Evolutionary conservation across 2,888 invertebrate genomes (phyloP), one percentile per base, ranked within the genome.

Genomic region (Rutpela maculata): DNA sequence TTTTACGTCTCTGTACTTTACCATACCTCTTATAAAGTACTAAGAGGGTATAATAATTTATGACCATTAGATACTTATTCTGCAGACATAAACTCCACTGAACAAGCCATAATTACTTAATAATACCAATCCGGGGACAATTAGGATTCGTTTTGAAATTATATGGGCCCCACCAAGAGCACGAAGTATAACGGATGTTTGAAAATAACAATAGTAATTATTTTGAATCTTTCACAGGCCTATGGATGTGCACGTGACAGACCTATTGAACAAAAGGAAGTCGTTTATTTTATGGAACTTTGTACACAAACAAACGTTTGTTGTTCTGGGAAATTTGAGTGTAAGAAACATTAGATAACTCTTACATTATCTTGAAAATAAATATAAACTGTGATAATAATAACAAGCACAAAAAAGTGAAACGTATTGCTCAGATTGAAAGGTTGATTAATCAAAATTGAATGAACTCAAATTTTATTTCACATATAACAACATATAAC

Each of bases 31-130:
- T 70, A 26, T 15, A 18, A 43, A 65, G 60, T 43, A 60, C 22
- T 70, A 17, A 43, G 38, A 60, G 70, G 70, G 19, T 70, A 56
- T 43, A 60, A 60, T 70, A 70, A 70, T 70, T 70, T 62, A 70
- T 60, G 43, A 43, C 38, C 60, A 70, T 70, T 70, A 60, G 70
- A 60, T 43, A 60, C 43, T 60, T 60, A 43, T 19, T 70, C 60
- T n/a, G 70, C 43, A 43, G 70, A 60, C 38, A 35, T 59, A 60
- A 70, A 68, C 56, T 68, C 12, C 2, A 17, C 18, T 0, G 17
- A 57, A 59, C 56, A 56, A 60, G 22, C 60, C 26, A 38, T 60
- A 70, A 70, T 70, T 70, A 70, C 70, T 70, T 70, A 70, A 70
- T 70, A 60, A 59, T 70, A 43, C 60, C 60, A 60, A 70, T 60